Evolutionary conservation across 2,113 vertebrate species (phyloP).

Genomic region (Bufo gargarizans): DNA sequence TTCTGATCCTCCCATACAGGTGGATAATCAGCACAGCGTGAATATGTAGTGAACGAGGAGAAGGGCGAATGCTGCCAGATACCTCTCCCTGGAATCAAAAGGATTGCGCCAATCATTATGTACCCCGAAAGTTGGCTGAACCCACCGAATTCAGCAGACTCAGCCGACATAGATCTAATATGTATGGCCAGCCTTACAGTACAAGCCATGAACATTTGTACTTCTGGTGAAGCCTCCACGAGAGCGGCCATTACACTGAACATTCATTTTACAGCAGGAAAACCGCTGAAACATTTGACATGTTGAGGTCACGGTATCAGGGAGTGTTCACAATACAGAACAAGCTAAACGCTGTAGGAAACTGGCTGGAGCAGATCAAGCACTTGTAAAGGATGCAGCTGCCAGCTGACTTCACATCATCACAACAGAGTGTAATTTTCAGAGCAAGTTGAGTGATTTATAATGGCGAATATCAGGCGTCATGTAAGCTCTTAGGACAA

Average conservation of each 20-base stretch:
- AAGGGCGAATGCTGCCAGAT: too few species aligned
- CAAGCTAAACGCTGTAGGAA: constrained; percentile 10
- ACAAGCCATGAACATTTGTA: not conserved
- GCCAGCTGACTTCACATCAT: constrained; percentile 52
- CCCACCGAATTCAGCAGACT: too few species aligned
- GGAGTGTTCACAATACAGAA: not conserved
- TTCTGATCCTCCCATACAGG: too few species aligned
- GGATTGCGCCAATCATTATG: too few species aligned
- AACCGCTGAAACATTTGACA: constrained; percentile 9
- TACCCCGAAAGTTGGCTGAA: too few species aligned
- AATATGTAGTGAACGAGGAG: too few species aligned
- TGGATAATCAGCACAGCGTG: too few species aligned
- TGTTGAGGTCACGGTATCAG: constrained; percentile 22
- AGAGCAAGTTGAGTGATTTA: constrained; percentile 46
- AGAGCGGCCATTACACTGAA: not conserved
- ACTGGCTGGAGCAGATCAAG: not conserved
- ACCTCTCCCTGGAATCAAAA: too few species aligned
- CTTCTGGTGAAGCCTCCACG: not conserved
- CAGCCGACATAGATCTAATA: too few species aligned
- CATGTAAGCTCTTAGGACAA: constrained; percentile 46
- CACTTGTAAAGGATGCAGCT: constrained; percentile 32
- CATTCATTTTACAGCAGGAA: not conserved
- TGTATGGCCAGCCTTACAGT: not conserved
- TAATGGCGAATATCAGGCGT: constrained; percentile 30
- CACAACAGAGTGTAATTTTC: constrained; percentile 40